A percentile compares a stretch with the other conserved stretches of the same genome.
These are phyloP conservation scores for Acronicta alni DNA, from an alignment of 2,888 invertebrate species.

Conservation along the genomic window DNA sequence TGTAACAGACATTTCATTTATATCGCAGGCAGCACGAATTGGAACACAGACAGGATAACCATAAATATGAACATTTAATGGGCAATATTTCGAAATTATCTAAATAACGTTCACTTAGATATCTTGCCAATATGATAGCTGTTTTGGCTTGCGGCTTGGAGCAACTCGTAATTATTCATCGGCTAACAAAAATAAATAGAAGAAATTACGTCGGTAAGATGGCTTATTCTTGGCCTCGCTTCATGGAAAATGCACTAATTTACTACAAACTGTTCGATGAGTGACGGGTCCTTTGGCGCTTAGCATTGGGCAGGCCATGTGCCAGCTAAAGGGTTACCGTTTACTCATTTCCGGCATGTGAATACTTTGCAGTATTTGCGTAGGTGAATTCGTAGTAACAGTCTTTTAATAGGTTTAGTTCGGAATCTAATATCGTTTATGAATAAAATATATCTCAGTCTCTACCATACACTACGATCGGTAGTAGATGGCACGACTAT, in stretches of 20 bases:
- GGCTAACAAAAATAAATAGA: conserved; percentile 50
- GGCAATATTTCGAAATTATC: conserved; percentile 34
- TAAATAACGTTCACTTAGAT: conserved; percentile 33
- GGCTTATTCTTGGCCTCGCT: conserved; percentile 37
- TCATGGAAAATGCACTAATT: conserved; percentile 47
- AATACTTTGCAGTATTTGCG: conserved; percentile 7
- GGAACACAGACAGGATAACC: conserved; percentile 17
- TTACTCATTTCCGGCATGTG: conserved; percentile 43
- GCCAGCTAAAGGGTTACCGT: conserved; percentile 27
- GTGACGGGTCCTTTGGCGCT: conserved; percentile 53
- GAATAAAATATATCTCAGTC: conserved; percentile 3
- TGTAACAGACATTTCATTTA: conserved; percentile 17
- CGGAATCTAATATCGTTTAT: background rate
- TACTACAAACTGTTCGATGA: conserved; percentile 35
- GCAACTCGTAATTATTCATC: conserved; percentile 51
- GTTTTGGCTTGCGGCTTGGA: conserved; percentile 47
- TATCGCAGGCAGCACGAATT: conserved; percentile 10
- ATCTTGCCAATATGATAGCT: conserved; percentile 37
- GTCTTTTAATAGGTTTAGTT: background rate
- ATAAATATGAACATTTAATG: conserved; percentile 28
- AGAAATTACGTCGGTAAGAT: conserved; percentile 38
- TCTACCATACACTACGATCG: background rate
- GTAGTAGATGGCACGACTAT: no score
- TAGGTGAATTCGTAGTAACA: background rate
- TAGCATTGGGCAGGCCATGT: conserved; percentile 29